Evolutionary conservation across 2,888 invertebrate genomes (phyloP), one percentile per base, ranked within the genome.

Genomic region (Aleiodes testaceus): DNA sequence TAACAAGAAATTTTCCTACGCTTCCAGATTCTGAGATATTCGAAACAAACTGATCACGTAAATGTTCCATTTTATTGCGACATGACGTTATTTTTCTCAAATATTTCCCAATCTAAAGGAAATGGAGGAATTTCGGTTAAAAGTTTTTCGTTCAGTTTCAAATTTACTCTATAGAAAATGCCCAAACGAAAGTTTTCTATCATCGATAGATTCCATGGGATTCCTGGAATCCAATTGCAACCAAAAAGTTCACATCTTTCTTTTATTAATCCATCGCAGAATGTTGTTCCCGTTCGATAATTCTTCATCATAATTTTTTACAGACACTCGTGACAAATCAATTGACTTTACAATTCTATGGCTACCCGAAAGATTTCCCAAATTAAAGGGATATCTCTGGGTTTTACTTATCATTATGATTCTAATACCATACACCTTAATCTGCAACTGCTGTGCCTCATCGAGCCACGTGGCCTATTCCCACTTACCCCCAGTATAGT

Each of bases 321-420:
- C 89, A 93, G 93, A 93, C 84, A 89, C 89, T 76, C 87, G 88
- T 83, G 89, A 89, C 74, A 89, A 89, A 76, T 86, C 88, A 42
- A 79, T 93, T 77, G 89, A 89, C 66, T 95, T 94, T 86, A 92
- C 93, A n/a, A 92, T 95, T 44, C 89, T 95, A 70, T 95, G 95
- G 95, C 91, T 93, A 45, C 93, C 95, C 64, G 89, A 89, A 74
- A 89, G 95, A 80, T 94, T 94, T 82, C 88, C 89, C 0, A 90
- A 91, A 80, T 87, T 95, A 18, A 86, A 84, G 66, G 81, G 89
- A 61, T 94, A 94, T 78, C 75, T 90, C 65, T 81, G 85, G 3
- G 79, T 91, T 49, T 77, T 86, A 69, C 73, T 80, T 45, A 75
- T 84, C 65, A 77, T 85, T 66, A 72, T 87, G 26, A 68, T 87